A percentile compares a stretch with the other conserved stretches of the same genome.
phyloP scores from a whole-genome alignment of 1,140 invertebrate genomes.

The Eriosoma lanigerum region DNA sequence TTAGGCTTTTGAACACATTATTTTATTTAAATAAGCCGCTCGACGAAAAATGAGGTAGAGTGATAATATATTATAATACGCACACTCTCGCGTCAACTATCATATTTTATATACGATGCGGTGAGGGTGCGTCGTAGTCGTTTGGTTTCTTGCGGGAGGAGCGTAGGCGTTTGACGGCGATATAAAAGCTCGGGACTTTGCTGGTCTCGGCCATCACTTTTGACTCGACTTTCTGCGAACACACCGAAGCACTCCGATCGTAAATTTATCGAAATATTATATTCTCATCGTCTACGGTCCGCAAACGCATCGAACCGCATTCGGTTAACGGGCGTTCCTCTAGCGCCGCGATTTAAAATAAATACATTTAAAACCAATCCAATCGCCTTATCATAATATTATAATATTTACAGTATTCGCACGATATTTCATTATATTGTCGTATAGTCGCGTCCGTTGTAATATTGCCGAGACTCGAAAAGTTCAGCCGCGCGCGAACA shows the following conservation, averaged over 20 bases:
- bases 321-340: too few relatives aligned
- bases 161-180: neutral
- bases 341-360: too few relatives aligned
- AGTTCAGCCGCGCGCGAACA: neutral
- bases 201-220: neutral
- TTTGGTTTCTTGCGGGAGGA: neutral
- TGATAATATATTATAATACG: too few relatives aligned
- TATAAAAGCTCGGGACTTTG: slow-evolving; percentile 7
- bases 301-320: neutral
- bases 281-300: neutral
- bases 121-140: neutral
- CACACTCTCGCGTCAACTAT: neutral
- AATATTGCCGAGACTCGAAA: neutral
- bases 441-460: neutral
- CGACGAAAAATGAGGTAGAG: too few relatives aligned
- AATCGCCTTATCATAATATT: too few relatives aligned
- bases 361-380: too few relatives aligned
- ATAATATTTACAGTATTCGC: neutral
- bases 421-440: neutral
- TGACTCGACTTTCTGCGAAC: slow-evolving; percentile 7
- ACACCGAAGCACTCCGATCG: neutral
- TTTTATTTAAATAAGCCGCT: too few relatives aligned
- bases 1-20: too few relatives aligned
- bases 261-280: neutral
- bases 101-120: neutral